Evolutionary conservation across 53 echinoderm and acorn worm species (phyloP).

Genomic region (Stichopus horrens): DNA sequence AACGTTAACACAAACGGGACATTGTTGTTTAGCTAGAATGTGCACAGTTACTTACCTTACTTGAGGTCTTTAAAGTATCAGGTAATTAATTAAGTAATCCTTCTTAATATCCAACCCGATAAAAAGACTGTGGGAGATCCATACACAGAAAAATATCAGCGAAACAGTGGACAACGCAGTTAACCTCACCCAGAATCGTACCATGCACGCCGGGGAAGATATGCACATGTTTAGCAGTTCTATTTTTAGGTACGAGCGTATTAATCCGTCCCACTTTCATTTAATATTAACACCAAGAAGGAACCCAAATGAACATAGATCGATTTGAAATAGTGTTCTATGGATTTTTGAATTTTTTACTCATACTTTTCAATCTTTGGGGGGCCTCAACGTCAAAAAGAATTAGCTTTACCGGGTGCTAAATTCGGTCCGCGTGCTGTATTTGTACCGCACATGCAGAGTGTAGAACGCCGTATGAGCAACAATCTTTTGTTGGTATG

Average conservation of each 20-base stretch:
- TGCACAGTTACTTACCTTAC: conserved; percentile 18
- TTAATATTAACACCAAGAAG: neutral
- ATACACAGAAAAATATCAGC: neutral
- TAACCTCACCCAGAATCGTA: conserved; percentile 47
- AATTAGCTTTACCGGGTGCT: neutral
- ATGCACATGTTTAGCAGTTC: conserved; percentile 45
- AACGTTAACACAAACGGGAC: neutral
- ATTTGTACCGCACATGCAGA: neutral
- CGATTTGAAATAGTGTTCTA: neutral
- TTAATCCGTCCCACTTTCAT: conserved; percentile 40
- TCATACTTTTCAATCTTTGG: neutral
- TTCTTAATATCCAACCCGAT: neutral
- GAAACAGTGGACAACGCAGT: conserved; percentile 29
- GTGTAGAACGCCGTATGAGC: conserved; percentile 40
- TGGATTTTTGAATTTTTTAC: neutral
- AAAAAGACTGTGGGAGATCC: neutral
- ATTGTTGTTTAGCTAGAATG: neutral
- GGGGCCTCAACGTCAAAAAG: neutral
- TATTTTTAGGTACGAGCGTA: conserved; percentile 44
- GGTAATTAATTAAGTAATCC: conserved; percentile 16
- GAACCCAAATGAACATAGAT: neutral
- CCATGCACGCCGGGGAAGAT: conserved; percentile 49
- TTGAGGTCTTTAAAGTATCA: conserved; percentile 25
- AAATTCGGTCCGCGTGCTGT: conserved; percentile 31
- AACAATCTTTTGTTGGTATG: conserved; percentile 49